Evolutionary conservation across 2,888 invertebrate genomes (phyloP).

Genomic region (Mythimna albipuncta): DNA sequence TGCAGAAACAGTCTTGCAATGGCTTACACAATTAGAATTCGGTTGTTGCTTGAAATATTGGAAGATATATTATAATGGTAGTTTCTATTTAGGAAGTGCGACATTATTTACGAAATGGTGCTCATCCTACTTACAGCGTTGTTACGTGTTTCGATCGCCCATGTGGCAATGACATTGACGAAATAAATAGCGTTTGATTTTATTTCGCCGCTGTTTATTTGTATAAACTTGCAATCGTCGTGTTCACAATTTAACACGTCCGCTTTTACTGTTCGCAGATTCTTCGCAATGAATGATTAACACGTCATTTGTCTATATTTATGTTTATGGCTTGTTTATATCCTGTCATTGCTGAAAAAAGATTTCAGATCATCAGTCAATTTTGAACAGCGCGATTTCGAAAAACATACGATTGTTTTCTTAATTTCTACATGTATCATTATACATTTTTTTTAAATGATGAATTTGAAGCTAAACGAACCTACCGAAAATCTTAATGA

Average conservation of each 20-base stretch:
- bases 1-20: slow-evolving; percentile 51
- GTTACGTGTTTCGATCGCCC: slow-evolving; percentile 51
- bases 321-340: slow-evolving; percentile 34
- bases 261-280: slow-evolving; percentile 48
- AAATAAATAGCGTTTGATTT: slow-evolving; percentile 61
- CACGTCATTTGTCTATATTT: slow-evolving; percentile 34
- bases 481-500: not conserved
- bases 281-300: slow-evolving; percentile 46
- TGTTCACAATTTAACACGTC: slow-evolving; percentile 43
- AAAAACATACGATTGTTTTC: slow-evolving; percentile 6
- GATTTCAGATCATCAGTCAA: slow-evolving; percentile 30
- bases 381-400: not conserved
- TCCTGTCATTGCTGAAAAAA: slow-evolving; percentile 32
- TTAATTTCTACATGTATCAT: not conserved
- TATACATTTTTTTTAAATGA: slow-evolving; percentile 9
- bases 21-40: slow-evolving; percentile 44
- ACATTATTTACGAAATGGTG: slow-evolving; percentile 44
- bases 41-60: slow-evolving; percentile 51
- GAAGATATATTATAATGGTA: slow-evolving; percentile 12
- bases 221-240: slow-evolving; percentile 53
- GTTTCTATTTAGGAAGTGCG: slow-evolving; percentile 40
- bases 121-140: slow-evolving; percentile 51
- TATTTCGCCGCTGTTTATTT: slow-evolving; percentile 64
- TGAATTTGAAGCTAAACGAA: not conserved
- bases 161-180: slow-evolving; percentile 66